Conservation (phyloP, 2,888 invertebrate genomes). For the Merodon equestris region DNA sequence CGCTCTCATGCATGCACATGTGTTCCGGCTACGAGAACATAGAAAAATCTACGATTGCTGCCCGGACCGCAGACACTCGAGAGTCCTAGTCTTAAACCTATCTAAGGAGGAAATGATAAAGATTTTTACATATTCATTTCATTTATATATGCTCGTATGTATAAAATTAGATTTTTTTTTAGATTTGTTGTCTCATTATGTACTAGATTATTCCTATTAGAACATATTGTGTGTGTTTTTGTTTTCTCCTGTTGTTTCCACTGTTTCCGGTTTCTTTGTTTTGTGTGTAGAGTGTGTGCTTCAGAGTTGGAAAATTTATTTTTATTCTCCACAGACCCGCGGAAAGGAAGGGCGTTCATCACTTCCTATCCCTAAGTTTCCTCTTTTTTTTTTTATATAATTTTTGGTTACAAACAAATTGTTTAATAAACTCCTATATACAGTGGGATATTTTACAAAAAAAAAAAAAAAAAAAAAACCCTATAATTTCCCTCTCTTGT, state of each 20-base stretch:
- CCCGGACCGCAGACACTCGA: conserved; percentile 24
- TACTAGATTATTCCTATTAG: not conserved
- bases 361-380: conserved; percentile 60
- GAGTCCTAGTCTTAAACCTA: conserved; percentile 49
- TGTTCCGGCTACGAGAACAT: conserved; percentile 5
- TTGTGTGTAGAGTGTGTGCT: conserved; percentile 61
- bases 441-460: conserved; percentile 62
- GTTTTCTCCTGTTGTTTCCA: too few relatives aligned
- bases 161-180: conserved; percentile 51
- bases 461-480: too few relatives aligned
- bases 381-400: conserved; percentile 62
- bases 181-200: too few relatives aligned
- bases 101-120: conserved; percentile 35
- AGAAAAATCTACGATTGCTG: too few relatives aligned
- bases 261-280: conserved; percentile 29
- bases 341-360: conserved; percentile 42
- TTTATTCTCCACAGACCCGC: conserved; percentile 37
- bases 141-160: conserved; percentile 53
- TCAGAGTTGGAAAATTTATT: conserved; percentile 38
- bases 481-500: too few relatives aligned
- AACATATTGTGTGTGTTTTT: conserved; percentile 33
- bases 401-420: conserved; percentile 66
- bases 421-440: conserved; percentile 40
- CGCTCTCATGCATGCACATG: conserved; percentile 14
- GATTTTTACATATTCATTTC: conserved; percentile 19